phyloP scores from a whole-genome alignment of 2,113 vertebrate species.

The Scopus umbretta region DNA sequence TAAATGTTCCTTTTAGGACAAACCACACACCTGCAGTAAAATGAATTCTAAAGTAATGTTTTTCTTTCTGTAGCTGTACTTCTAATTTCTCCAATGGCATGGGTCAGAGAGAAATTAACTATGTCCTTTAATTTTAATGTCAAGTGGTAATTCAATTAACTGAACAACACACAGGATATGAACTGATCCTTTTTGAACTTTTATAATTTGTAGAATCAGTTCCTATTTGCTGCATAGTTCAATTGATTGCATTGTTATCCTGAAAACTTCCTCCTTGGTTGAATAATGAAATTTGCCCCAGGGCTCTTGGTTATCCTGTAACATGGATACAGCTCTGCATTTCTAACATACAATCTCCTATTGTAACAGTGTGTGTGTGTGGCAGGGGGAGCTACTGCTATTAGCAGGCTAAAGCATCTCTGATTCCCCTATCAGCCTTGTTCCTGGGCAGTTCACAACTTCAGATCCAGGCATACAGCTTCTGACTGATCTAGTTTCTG shows the following conservation, averaged over 20 bases:
- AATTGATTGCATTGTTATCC: background rate
- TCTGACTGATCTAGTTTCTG: background rate
- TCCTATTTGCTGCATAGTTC: background rate
- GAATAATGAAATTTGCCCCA: background rate
- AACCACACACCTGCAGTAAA: background rate
- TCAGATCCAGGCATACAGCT: background rate
- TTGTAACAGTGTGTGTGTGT: background rate
- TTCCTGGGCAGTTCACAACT: background rate
- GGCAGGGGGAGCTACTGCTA: background rate
- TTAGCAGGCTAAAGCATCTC: background rate
- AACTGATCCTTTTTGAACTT: background rate
- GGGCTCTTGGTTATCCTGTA: background rate
- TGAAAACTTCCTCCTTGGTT: background rate
- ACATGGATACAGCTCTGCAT: accelerated
- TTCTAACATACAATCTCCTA: background rate
- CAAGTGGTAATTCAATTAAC: conserved; percentile 14
- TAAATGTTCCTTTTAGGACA: background rate
- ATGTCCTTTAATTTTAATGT: background rate
- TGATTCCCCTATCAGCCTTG: background rate
- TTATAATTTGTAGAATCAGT: background rate
- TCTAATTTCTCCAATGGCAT: background rate
- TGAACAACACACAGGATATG: background rate
- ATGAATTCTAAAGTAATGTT: background rate
- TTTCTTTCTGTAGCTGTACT: background rate
- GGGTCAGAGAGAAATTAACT: background rate